Base-by-base conservation (phyloP, 2,797 vertebrate species). In the Cynodonichthys magdalenae region DNA sequence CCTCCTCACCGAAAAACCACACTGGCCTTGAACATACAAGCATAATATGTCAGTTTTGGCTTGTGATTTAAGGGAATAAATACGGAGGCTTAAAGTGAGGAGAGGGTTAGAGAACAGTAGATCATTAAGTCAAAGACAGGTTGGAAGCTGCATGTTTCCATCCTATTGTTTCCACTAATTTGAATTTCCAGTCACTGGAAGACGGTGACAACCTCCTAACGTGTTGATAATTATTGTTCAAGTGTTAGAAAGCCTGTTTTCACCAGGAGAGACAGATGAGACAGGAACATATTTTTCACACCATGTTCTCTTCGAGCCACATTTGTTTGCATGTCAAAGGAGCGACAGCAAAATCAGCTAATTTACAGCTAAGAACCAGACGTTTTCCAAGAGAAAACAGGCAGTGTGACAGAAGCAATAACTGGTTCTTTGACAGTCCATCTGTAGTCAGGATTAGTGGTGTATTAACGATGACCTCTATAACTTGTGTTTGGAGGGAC, bases 161-260 rank as follows among this genome's bases (percentile, higher is more conserved):
- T 91, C 69, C 47, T 70, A 87, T 82, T 82, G 75, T 90, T 92
- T 90, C 86, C 86, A 85, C 84, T 91, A 89, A 92, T 90, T 78
- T 84, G 83, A 85, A 87, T 89, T 88, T 87, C 80, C 84, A 89
- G 83, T 88, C 86, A 87, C 84, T 90, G 88, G 82, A 91, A 89
- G 81, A 91, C 77, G 81, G 70, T 81, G 82, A 85, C 86, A 86
- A 90, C 83, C 88, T 85, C 77, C 66, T 56, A 78, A 92, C 92
- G 72, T 93, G 92, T 90, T 92, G 79, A 59, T 71, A 82, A 93
- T 93, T 91, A 92, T 84, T 88, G 61, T 24, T 24, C 24, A 24
- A 24, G 24, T 24, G 24, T 66, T 66, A 72, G 70, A 72, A 72
- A 67, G 80, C 47, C 79, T 86, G 71, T 80, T 84, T 86, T 87